Evolutionary conservation across 2,797 vertebrate genomes (phyloP), one percentile per base, ranked within the genome.

Genomic region (Neoniphon sammara): DNA sequence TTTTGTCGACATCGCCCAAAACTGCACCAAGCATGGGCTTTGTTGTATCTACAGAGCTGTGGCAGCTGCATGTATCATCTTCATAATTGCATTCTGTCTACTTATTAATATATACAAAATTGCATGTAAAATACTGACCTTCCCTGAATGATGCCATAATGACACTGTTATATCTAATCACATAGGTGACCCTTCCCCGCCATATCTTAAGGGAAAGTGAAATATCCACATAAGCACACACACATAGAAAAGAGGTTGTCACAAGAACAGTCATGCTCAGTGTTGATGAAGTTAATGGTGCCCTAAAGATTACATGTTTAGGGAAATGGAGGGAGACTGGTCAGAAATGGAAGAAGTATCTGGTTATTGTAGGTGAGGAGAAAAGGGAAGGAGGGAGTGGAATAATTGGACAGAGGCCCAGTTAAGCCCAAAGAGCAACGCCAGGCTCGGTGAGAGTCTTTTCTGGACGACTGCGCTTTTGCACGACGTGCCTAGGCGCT

Each of bases 401-500:
- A 81, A 84, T 90, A 84, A 87, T 85, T 91, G 84, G 83, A 77
- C 66, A 6, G 76, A 56, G 72, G 73, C 80, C 81, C 2, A 21
- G 30, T 46, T n/a, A 78, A 87, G 78, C 75, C 83, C 70, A 78
- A 59, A 78, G 75, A 84, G 55, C 61, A 75, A 66, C 14, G 77
- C 81, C 77, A 76, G 70, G 59, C 78, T 78, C 87, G 60, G 85
- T 44, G 30, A 58, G 76, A 76, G 78, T 84, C 81, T 88, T 89
- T 88, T 91, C 84, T 89, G 87, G 81, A 63, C 80, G 83, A 52
- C 71, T 89, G 84, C 85, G 56, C 87, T 88, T 76, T 71, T 73
- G 66, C 73, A 34, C 66, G 80, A 92, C 80, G 82, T 92, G 91
- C 65, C 50, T 12, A 47, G 90, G 65, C 60, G 36, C 82, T 81